phyloP scores from a whole-genome alignment of 2,888 invertebrate species.

The Heliconius cydno region DNA sequence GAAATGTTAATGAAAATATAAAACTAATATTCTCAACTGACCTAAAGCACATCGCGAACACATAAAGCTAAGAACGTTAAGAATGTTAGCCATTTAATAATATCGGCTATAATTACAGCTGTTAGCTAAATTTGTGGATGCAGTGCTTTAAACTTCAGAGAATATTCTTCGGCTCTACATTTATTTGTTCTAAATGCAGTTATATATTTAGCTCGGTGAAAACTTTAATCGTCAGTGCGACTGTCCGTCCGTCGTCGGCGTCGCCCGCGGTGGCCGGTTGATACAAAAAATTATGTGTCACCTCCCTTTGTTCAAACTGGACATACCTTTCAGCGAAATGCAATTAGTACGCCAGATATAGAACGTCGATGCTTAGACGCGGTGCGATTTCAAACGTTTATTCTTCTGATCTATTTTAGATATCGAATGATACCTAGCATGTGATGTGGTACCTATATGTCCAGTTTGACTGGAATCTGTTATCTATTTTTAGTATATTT shows the following conservation, averaged over 20 bases:
- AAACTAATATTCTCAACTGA: background rate
- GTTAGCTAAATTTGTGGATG: constrained; percentile 19
- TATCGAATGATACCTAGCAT: constrained; percentile 66
- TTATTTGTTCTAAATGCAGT: constrained; percentile 23
- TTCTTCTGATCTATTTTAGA: no score
- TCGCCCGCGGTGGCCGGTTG: constrained; percentile 76
- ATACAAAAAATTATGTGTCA: constrained; percentile 81
- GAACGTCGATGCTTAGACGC: constrained; percentile 77
- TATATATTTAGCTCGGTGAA: constrained; percentile 80
- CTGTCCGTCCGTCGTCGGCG: constrained; percentile 74
- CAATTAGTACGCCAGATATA: constrained; percentile 81
- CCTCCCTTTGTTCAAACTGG: constrained; percentile 82
- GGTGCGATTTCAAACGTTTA: constrained; percentile 67
- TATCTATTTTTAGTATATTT: background rate
- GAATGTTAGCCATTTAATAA: constrained; percentile 13
- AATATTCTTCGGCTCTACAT: constrained; percentile 12
- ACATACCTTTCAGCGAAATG: constrained; percentile 83
- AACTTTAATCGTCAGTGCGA: constrained; percentile 78
- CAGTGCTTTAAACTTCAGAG: constrained; percentile 10
- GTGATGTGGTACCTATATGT: background rate
- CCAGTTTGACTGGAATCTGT: background rate
- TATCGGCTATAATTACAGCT: constrained; percentile 11
- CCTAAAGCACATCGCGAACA: background rate
- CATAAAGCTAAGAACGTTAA: constrained; percentile 12
- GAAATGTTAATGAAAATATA: background rate